Percentiles rank a stretch among this genome's conserved stretches.
phyloP scores from a whole-genome alignment of 2,797 vertebrate species.

The Sebastes oblongus region DNA sequence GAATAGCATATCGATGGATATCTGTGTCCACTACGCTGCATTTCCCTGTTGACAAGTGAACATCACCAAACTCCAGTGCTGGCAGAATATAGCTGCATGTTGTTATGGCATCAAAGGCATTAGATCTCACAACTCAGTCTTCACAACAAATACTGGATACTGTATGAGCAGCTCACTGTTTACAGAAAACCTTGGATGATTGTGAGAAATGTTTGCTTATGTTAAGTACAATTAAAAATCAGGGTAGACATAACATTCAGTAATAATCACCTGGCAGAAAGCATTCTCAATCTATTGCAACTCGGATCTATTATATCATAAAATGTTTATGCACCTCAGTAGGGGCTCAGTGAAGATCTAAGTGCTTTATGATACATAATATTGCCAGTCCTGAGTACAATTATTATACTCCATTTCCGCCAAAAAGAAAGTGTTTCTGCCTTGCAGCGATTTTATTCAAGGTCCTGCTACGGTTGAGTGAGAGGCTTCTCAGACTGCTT shows the following conservation, averaged over 20 bases:
- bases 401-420: constrained; percentile 21
- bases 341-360: background rate
- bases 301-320: background rate
- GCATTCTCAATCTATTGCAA: background rate
- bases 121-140: background rate
- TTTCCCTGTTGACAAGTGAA: constrained; percentile 50
- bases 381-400: background rate
- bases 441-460: constrained; percentile 27
- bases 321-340: constrained; percentile 9
- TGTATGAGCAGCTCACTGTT: background rate
- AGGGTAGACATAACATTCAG: background rate
- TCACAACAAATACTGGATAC: background rate
- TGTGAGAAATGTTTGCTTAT: background rate
- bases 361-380: background rate
- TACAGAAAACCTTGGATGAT: background rate
- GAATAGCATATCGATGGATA: constrained; percentile 57
- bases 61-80: constrained; percentile 15
- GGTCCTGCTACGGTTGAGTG: background rate
- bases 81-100: constrained; percentile 1
- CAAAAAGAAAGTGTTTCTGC: constrained; percentile 10
- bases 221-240: background rate
- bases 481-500: constrained; percentile 5
- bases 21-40: constrained; percentile 42
- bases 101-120: background rate
- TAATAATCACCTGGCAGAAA: background rate